Evolutionary conservation across 2,113 vertebrate genomes (phyloP).

Genomic region (Physeter macrocephalus): DNA sequence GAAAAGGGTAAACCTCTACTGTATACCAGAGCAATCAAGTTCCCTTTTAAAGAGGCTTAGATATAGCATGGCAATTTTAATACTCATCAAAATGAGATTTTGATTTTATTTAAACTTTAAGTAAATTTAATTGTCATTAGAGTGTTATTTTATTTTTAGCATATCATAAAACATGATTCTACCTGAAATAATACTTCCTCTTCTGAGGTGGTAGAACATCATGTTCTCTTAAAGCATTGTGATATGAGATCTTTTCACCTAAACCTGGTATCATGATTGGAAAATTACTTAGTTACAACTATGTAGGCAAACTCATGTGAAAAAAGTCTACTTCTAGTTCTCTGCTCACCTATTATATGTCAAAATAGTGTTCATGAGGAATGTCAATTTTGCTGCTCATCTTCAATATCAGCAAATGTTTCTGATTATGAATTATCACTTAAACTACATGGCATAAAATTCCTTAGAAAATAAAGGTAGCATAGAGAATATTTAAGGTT

Average conservation of each 20-base stretch:
- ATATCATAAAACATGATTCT: neutral
- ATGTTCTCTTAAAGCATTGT: neutral
- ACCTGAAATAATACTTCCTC: neutral
- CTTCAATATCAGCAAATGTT: neutral
- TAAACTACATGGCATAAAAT: neutral
- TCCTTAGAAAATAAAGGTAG: neutral
- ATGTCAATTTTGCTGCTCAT: neutral
- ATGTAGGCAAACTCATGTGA: neutral
- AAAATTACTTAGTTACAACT: neutral
- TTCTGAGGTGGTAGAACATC: neutral
- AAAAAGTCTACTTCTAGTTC: neutral
- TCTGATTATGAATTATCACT: neutral
- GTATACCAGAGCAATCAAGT: neutral
- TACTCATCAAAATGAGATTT: neutral
- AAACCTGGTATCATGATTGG: neutral
- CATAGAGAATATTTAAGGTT: neutral
- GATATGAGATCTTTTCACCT: neutral
- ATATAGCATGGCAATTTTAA: neutral
- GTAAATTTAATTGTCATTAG: neutral
- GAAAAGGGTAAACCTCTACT: neutral
- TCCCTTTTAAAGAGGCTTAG: neutral
- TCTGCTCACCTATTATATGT: neutral
- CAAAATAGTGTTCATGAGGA: neutral
- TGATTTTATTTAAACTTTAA: conserved; percentile 27
- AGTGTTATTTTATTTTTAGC: neutral